Base-by-base conservation (phyloP, 2,888 invertebrate genomes). In the Eurytoma adleriae region DNA sequence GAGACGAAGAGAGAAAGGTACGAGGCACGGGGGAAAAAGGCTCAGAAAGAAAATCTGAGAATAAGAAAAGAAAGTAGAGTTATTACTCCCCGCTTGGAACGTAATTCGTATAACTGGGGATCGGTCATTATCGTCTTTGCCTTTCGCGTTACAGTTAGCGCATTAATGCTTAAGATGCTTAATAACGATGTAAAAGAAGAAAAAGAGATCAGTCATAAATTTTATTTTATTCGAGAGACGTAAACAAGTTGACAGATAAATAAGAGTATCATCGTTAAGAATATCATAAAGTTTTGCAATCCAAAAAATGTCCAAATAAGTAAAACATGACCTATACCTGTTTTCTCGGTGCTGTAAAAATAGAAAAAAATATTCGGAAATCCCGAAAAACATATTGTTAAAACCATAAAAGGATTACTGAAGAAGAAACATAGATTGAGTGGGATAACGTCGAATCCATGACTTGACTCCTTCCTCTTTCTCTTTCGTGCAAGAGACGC, bases 81-180 rank as follows among this genome's bases (percentile, higher is more conserved):
- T 82, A 78, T 82, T 80, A 82, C 67, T 64, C 75, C 62, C 50
- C 59, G 56, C 56, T 27, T 18, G 57, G 72, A 78, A 68, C 68
- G 71, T 82, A 76, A 80, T 77, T 78, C 73, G 68, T 27, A 5
- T 61, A 61, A 14, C 61, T n/a, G 61, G 27, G 13, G 16, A 61
- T 27, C 61, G 27, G 14, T 57, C n/a, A 72, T 80, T 80, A 80
- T 50, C 75, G 66, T 68, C 68, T 74, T 62, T 69, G 56, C 59
- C 52, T 71, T 50, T 50, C 18, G 57, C 50, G 13, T 13, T 20
- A 12, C 56, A 18, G 16, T 12, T 50, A 27, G 40, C 18, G 13
- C 64, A 40, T 73, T 74, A 61, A 27, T 30, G n/a, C 30, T 62
- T n/a, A 57, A 77, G 64, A 56, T 62, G 50, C 70, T 77, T 77